Evolutionary conservation across 2,797 vertebrate species (phyloP).

Genomic region (Rhynchotus rufescens): DNA sequence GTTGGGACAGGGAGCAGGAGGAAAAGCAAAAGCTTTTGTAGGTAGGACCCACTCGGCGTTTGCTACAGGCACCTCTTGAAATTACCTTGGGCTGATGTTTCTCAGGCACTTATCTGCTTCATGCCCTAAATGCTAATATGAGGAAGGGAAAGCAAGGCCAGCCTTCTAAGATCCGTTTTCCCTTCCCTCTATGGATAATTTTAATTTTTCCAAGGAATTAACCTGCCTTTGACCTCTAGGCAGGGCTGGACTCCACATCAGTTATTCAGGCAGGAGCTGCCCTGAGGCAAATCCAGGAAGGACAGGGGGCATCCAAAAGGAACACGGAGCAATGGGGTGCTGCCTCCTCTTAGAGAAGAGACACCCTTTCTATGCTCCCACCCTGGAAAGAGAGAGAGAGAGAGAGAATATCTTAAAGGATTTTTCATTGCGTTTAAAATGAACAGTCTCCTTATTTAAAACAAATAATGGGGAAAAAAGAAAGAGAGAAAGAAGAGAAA

Average conservation of each 20-base stretch:
- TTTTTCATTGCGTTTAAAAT: not conserved
- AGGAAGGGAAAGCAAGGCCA: not conserved
- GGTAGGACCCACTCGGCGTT: accelerated
- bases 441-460: not conserved
- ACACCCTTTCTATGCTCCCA: no score
- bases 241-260: not conserved
- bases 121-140: not conserved
- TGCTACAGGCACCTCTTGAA: not conserved
- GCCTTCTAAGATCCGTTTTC: not conserved
- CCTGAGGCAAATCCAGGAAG: not conserved
- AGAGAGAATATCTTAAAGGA: not conserved
- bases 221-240: not conserved
- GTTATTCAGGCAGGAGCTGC: not conserved
- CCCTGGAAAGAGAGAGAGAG: not conserved
- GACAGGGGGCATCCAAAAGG: no score
- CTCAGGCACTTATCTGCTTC: not conserved
- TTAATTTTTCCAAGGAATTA: not conserved
- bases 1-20: not conserved
- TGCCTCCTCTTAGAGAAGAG: not conserved
- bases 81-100: accelerated
- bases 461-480: not conserved
- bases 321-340: not conserved
- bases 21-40: not conserved
- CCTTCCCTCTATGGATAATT: not conserved
- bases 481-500: no score